A percentile compares a stretch with the other conserved stretches of the same genome.
phyloP scores from a whole-genome alignment of 2,888 invertebrate species.

The Neoitamus cyanurus region DNA sequence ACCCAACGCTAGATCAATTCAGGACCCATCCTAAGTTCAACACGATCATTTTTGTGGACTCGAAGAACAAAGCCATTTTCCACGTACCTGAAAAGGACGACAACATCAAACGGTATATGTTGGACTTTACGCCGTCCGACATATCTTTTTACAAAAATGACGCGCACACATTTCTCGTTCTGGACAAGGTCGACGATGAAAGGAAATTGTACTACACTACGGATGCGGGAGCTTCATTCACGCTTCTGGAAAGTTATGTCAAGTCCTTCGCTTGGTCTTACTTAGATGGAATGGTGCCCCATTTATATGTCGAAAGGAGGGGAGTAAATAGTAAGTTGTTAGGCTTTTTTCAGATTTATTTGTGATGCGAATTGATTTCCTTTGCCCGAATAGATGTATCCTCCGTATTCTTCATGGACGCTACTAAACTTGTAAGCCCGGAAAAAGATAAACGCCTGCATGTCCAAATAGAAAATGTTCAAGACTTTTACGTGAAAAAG shows the following conservation, averaged over 20 bases:
- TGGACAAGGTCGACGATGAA: constrained; percentile 77
- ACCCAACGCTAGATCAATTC: constrained; percentile 84
- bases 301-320: constrained; percentile 77
- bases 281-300: constrained; percentile 68
- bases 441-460: constrained; percentile 53
- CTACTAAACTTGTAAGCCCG: constrained; percentile 53
- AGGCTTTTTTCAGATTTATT: background rate
- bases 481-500: constrained; percentile 84
- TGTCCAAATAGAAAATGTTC: constrained; percentile 73
- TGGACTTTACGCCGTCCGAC: constrained; percentile 82
- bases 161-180: constrained; percentile 75
- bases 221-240: constrained; percentile 81
- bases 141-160: constrained; percentile 80
- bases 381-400: constrained; percentile 53
- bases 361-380: background rate
- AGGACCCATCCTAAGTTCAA: constrained; percentile 85
- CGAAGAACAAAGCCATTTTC: constrained; percentile 79
- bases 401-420: constrained; percentile 57
- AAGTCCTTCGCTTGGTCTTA: constrained; percentile 82
- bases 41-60: constrained; percentile 86
- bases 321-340: background rate
- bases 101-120: constrained; percentile 71
- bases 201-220: constrained; percentile 79
- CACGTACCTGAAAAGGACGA: constrained; percentile 80
- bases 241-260: constrained; percentile 76